Base-by-base conservation (phyloP, 2,797 vertebrate species). In the Coluber constrictor region DNA sequence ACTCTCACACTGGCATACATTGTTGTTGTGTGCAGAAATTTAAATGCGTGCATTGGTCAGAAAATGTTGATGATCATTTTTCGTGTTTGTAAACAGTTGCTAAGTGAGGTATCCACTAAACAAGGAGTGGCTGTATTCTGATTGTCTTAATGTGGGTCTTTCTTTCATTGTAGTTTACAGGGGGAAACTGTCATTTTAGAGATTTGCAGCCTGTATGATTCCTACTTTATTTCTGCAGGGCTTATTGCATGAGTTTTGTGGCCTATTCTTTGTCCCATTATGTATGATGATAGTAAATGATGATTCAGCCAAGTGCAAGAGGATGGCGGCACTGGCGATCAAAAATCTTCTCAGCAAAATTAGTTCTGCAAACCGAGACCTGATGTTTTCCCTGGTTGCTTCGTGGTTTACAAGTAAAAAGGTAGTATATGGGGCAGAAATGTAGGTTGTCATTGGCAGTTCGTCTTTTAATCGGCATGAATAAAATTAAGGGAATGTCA, bases 271-370 rank as follows among this genome's bases (percentile, higher is more conserved):
- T 9, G 97, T 99, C 56, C 98, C 99, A 0, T 97, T 99, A 15
- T 98, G 98, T 16, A 97, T 99, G 93, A 98, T 98, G 37, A 97
- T 99, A 96, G 97, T 98, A 90, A 99, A 99, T 0, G 99, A 99
- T 16, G 98, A 99, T 96, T 99, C 99, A 0, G 94, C 98, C 1
- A 97, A 96, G 86, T 99, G 99, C 96, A 99, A 99, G 95, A 99
- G 98, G 96, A 99, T 99, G 99, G 98, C 98, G 0, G 98, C 99
- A 66, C 95, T 99, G 95, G 97, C 98, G 0, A 98, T 98, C 95
- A 99, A 99, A 96, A 97, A 98, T 27, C 97, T 99, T 92, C 98
- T 99, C 56, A 70, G 92, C 27, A 98, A 98, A 96, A 96, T 99
- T 91, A 98, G 95, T 96, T 59, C 86, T 0, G 97, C 98, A 94